Evolutionary conservation across 2,888 invertebrate genomes (phyloP), one percentile per base, ranked within the genome.

Genomic region (Pyrrhosoma nymphula): DNA sequence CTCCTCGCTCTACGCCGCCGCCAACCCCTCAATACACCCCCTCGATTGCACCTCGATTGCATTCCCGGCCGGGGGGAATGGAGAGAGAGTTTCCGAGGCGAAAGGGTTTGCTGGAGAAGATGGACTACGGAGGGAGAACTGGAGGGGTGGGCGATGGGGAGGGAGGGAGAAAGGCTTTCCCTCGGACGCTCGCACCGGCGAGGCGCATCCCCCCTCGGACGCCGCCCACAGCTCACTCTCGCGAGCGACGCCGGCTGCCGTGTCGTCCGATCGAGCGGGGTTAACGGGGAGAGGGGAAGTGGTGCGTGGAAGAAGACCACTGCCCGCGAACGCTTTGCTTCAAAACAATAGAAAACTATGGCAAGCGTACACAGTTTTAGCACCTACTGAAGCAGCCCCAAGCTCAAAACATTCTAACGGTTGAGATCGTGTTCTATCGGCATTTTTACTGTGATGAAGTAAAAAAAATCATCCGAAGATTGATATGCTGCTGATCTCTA

Each of bases 201-300:
- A 96, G 95, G 95, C 95, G 96, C 96, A 95, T 96, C 95, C 95
- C 96, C 96, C 96, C 96, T 95, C 95, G 96, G 96, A 97, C 4
- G 82, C 0, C 12, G 75, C n/a, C 75, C 1, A 3, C 30, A 18
- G 35, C 26, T 96, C 96, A 96, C 97, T 97, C 97, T 97, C 97
- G 97, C 97, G 82, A 35, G 69, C n/a, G 69, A 69, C 26, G 69
- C n/a, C 69, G 69, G n/a, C 26, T 26, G 69, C 69, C 47, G 69
- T 69, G 20, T 69, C 69, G 47, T 47, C 47, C 47, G 4, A 47
- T 8, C 47, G 47, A 47, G 47, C 47, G 47, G 47, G 60, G 20
- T 0, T 4, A 2, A 12, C 1, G 60, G 47, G 60, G n/a, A 3
- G n/a, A 12, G 26, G 69, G 69, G 69, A 69, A 69, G 4, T n/a